These are phyloP conservation scores for Ophioninae sp. DNA, from an alignment of 2,888 invertebrate genomes.

Conservation along the genomic window DNA sequence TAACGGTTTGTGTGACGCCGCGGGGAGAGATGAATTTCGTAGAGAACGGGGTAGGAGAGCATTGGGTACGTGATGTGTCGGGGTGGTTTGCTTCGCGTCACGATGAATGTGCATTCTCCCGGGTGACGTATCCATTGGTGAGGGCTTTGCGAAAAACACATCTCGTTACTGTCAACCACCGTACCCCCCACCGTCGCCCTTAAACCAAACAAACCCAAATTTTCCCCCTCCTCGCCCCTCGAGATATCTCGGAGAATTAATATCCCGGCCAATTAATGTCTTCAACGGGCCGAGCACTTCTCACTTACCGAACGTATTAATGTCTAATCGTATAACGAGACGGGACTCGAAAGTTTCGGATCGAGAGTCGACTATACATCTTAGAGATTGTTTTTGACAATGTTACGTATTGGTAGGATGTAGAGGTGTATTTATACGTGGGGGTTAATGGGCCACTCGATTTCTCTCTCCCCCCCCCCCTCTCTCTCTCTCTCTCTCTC, in stretches of 20 bases:
- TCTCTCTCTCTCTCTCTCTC: conserved; percentile 36
- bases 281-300: conserved; percentile 69
- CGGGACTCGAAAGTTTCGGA: conserved; percentile 40
- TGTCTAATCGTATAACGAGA: conserved; percentile 67
- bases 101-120: conserved; percentile 22
- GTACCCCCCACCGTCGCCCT: too few species aligned
- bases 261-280: conserved; percentile 72
- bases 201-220: too few species aligned
- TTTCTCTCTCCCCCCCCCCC: conserved; percentile 28
- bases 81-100: conserved; percentile 14
- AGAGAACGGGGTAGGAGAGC: conserved; percentile 34
- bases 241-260: conserved; percentile 60
- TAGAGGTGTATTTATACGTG: neutral
- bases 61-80: conserved; percentile 44
- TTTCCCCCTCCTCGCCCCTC: neutral
- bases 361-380: conserved; percentile 20
- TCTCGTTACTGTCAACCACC: conserved; percentile 1
- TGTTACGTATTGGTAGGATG: conserved; percentile 19
- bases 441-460: neutral
- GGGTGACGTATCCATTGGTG: conserved; percentile 14
- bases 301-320: conserved; percentile 68
- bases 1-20: conserved; percentile 43
- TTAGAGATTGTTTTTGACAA: conserved; percentile 39
- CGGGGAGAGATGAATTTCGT: conserved; percentile 30
- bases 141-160: conserved; percentile 14